Base-by-base conservation (phyloP, 2,113 vertebrate genomes). In the Mormyrus iriodes region DNA sequence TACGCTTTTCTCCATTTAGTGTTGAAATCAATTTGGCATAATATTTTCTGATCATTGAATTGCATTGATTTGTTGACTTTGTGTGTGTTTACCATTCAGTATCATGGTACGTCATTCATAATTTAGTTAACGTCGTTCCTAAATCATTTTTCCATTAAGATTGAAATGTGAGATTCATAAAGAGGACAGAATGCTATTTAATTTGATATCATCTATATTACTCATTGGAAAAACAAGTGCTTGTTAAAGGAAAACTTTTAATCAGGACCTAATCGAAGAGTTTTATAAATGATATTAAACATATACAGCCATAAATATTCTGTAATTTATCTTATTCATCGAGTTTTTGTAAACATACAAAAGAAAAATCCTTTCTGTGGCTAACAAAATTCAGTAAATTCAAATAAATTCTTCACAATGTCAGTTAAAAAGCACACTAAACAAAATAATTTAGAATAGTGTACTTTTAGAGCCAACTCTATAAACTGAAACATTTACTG, bases 171-270 rank as follows among this genome's bases (percentile, higher is more conserved):
- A 52, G 39, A 49, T 31, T 1, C 35, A 15, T 88, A 51, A 58
- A 87, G 35, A 42, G n/a, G n/a, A 61, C 44, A 19, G n/a, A 42
- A 49, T 85, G 44, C 55, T 42, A 8, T 39, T 51, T 48, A 31
- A 53, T 86, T 86, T n/a, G n/a, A n/a, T n/a, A n/a, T n/a, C 21
- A 89, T 86, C 65, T n/a, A 89, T 15, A 86, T 31, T 53, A 86
- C 27, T 51, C 46, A n/a, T 39, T 85, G 52, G 27, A 85, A 9
- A 89, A 27, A 76, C 46, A 51, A n/a, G 17, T 21, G n/a, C 24
- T 55, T 35, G n/a, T 39, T 46, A 85, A 85, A 85, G 24, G 82
- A 85, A 84, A 85, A 85, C n/a, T 53, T 42, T 44, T 21, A 35
- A 61, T 42, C 39, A 87, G 44, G 44, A 48, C 19, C 46, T 84